Evolutionary conservation across 2,113 vertebrate species (phyloP), one percentile per base, ranked within the genome.

Genomic region (Rhea pennata): DNA sequence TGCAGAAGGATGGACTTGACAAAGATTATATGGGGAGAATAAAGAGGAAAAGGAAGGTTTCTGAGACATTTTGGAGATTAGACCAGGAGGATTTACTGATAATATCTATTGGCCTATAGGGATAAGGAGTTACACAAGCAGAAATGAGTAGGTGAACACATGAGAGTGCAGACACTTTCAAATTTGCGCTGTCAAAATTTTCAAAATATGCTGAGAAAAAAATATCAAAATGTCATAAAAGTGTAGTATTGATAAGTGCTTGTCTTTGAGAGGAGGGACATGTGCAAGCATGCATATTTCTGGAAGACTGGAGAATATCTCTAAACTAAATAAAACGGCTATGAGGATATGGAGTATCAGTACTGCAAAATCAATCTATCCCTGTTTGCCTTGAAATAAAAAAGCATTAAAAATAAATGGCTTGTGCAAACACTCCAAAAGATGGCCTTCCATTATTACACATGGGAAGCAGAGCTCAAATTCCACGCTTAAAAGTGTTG

Each of bases 61-160:
- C 88, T 85, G 85, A 96, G 93, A 84, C 93, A 86, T 97, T 97
- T 92, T 95, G 53, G 87, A 97, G 97, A 97, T 97, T 97, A 97
- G 96, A 97, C 97, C 78, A 92, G 78, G 51, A 89, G 97, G 96
- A 96, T 97, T 97, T 97, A 97, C 75, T 72, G 97, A 97, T 97
- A 96, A 48, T 76, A 96, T 97, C 96, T 97, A 95, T 88, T 93
- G 95, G 94, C 90, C 94, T 95, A 90, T 86, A 94, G 62, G 96
- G 90, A 95, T 94, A 95, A 93, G 74, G 78, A 96, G 75, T 89
- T 95, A 97, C 95, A 96, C 86, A 95, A 94, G 87, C 87, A 83
- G 59, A 92, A 82, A 96, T 81, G 92, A 93, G 75, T 82, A 94
- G 82, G 77, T 84, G 67, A 95, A 77, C 75, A 91, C 87, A 87